Evolutionary conservation across 1,140 invertebrate genomes (phyloP), one percentile per base, ranked within the genome.

Genomic region (Drosophila auraria): DNA sequence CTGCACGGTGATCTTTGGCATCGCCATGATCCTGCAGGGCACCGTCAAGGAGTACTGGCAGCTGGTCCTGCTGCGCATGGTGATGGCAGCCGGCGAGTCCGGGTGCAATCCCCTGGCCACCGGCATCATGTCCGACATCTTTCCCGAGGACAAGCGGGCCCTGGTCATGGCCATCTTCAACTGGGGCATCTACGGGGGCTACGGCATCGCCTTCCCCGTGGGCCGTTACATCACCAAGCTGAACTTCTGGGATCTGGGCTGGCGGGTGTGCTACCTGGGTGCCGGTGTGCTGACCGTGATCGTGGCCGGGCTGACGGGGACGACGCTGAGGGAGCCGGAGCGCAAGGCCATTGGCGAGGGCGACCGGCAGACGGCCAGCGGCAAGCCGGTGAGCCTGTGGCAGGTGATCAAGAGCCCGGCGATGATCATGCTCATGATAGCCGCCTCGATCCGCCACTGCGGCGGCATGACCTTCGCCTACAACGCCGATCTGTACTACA

Each of bases 171-270:
- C 98, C 1, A 96, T 99, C 60, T 98, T 98, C 93, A 98, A 98
- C 93, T 98, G 97, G 97, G 98, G 98, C 38, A 98, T 99, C 74
- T 99, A 99, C 87, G 97, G 97, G 23, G 98, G 98, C 12, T 99
- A 98, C 78, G 97, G 97, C 45, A 96, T 98, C 51, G 97, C 97
- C 11, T 99, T 98, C 92, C 97, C 97, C 0, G 95, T 98, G 20
- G 98, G 98, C 1, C 95, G 97, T 76, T 98, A 98, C 82, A 95
- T 98, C 45, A 97, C 97, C 1, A 93, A 95, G 47, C 84, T 96
- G 15, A 96, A 98, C 86, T 95, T 96, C 47, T 97, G 96, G 94
- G 95, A 95, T 72, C 91, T 97, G 93, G 97, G 97, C 30, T 99
- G 98, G 98, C 94, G 98, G 84, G 95, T 97, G 23, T 96, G 97